Percentiles rank a stretch among this genome's conserved stretches.
These are phyloP conservation scores for Dione juno DNA, from an alignment of 2,888 invertebrate genomes.

Conservation along the genomic window DNA sequence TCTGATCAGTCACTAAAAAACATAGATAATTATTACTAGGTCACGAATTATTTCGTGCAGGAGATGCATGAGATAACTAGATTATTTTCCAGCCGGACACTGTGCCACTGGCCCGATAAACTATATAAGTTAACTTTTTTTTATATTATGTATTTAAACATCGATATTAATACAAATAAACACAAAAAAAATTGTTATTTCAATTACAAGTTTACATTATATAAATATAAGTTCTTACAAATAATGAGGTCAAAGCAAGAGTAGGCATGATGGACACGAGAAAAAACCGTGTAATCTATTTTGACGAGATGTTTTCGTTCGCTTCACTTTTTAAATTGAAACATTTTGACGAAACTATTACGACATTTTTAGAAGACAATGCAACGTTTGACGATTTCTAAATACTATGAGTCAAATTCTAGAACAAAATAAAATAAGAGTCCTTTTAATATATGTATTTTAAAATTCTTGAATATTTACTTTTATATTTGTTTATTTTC, in stretches of 20 bases:
- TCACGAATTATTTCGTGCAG: too few species aligned
- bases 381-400: neutral
- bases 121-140: too few species aligned
- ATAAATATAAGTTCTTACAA: neutral
- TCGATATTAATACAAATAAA: neutral
- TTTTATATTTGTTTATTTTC: too few species aligned
- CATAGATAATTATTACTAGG: too few species aligned
- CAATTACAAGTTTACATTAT: neutral
- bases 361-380: neutral
- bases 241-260: constrained; percentile 21
- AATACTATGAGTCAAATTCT: neutral
- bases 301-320: constrained; percentile 18
- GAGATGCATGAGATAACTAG: too few species aligned
- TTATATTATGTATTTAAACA: too few species aligned
- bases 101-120: too few species aligned
- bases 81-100: too few species aligned
- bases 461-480: too few species aligned
- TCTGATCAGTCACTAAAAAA: too few species aligned
- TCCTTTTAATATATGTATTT: too few species aligned
- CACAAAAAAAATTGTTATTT: neutral
- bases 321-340: constrained; percentile 7
- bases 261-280: neutral
- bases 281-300: neutral
- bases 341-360: constrained; percentile 1
- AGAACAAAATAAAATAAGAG: neutral